Evolutionary conservation across 2,797 vertebrate species (phyloP).

Genomic region (Enteromius viviparus): DNA sequence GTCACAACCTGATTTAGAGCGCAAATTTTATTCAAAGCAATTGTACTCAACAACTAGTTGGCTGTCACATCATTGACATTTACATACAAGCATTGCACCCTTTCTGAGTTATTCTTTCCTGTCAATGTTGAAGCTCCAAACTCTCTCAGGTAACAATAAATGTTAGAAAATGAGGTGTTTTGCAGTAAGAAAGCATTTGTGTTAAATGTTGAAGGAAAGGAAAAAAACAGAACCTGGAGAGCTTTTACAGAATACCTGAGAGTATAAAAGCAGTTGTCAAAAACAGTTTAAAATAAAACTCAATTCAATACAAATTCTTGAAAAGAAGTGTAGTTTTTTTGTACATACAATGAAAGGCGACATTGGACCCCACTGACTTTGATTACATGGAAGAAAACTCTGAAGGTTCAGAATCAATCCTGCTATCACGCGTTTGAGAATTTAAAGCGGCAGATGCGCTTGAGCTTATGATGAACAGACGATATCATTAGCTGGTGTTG

Average conservation of each 20-base stretch:
- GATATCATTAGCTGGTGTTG: too few species aligned
- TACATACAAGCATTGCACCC: neutral
- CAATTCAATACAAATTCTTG: neutral
- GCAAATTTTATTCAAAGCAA: neutral
- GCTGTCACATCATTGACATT: slow-evolving; percentile 7
- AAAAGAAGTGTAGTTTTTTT: neutral
- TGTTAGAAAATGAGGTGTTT: neutral
- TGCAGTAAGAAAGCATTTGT: neutral
- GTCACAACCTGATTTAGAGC: neutral
- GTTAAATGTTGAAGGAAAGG: neutral
- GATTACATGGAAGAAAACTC: too few species aligned
- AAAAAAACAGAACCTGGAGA: neutral
- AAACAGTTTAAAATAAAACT: neutral
- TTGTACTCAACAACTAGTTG: neutral
- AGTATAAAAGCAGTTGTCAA: slow-evolving; percentile 9
- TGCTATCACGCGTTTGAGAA: too few species aligned
- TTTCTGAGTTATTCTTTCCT: neutral
- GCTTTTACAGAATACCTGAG: neutral
- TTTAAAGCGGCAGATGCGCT: too few species aligned
- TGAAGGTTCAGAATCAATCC: too few species aligned
- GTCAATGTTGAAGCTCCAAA: slow-evolving; percentile 9
- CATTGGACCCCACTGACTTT: neutral
- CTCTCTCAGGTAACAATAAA: neutral
- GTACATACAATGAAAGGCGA: neutral
- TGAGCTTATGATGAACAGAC: too few species aligned